Evolutionary conservation across 1,140 invertebrate species (phyloP).

Genomic region (Zelostemma sp.): DNA sequence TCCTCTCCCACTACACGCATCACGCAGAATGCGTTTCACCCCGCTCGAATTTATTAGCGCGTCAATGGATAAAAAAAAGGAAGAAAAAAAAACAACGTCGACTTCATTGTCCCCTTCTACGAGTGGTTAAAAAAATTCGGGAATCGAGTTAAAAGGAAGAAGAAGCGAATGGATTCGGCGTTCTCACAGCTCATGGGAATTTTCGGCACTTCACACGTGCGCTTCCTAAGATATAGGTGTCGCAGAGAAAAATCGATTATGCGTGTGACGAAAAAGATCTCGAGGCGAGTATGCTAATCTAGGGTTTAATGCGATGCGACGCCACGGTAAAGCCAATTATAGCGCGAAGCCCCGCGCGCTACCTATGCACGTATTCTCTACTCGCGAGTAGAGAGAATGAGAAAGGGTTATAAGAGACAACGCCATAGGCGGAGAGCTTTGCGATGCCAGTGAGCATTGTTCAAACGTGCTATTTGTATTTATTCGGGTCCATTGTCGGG

Average conservation of each 20-base stretch:
- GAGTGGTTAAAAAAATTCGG: neutral
- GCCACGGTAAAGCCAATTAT: conserved; percentile 66
- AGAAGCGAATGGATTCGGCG: neutral
- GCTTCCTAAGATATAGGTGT: conserved; percentile 15
- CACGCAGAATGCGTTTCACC: neutral
- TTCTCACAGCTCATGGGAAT: neutral
- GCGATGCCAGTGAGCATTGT: conserved; percentile 54
- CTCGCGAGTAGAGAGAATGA: conserved; percentile 6
- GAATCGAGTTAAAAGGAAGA: neutral
- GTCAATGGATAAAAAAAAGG: neutral
- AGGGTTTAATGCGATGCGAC: conserved; percentile 59
- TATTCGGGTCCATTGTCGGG: conserved; percentile 59
- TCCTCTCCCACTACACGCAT: conserved; percentile 6
- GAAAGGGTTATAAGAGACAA: conserved; percentile 51
- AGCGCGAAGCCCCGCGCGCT: conserved; percentile 46
- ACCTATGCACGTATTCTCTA: conserved; percentile 16
- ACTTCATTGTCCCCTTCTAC: neutral
- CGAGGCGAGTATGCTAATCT: conserved; percentile 65
- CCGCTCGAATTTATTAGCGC: neutral
- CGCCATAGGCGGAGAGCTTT: conserved; percentile 55
- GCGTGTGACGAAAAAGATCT: conserved; percentile 69
- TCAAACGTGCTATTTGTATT: conserved; percentile 66
- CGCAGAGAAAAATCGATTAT: conserved; percentile 51
- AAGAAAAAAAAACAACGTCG: neutral
- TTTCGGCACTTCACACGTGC: conserved; percentile 16